Base-by-base conservation (phyloP, 2,888 invertebrate species). In the Parthenolecanium corni region DNA sequence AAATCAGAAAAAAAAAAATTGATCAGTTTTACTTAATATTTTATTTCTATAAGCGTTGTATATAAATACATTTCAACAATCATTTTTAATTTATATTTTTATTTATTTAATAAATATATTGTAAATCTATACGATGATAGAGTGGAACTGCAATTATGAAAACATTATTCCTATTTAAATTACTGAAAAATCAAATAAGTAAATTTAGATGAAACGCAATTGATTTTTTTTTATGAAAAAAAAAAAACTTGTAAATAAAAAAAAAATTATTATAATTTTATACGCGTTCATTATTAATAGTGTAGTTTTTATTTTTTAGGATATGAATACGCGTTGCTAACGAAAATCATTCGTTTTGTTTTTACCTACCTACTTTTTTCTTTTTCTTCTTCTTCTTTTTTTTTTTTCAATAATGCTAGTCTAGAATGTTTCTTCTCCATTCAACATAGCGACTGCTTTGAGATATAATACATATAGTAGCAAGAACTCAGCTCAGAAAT, bases 41-140 rank as follows among this genome's bases (percentile, higher is more conserved):
- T 51, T 61, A 61, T 61, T 61, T 51, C 20, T 61, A 49, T 51
- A 61, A 61, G 49, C 49, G 31, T 61, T n/a, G 49, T 61, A 47
- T 49, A 61, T 51, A 61, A 54, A 54, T 6, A 31, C 31, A 31
- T 54, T 54, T 54, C 24, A 54, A 54, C 54, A 54, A 54, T 54
- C 54, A 54, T 54, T 54, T 54, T 54, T 42, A 54, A 23, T 31
- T 54, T 54, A 20, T 40, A 54, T 54, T 38, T 54, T 54, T 31
- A 31, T 31, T 31, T 31, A 31, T 31, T 31, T 31, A 31, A 31
- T 31, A 31, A 31, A 6, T 31, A n/a, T n/a, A n/a, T n/a, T n/a
- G n/a, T n/a, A 6, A 31, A 42, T 54, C 40, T 54, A 40, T 54
- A 38, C 36, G 20, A 38, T 18, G 23, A 40, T 54, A 38, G 42